Base-by-base conservation (phyloP, 2,113 vertebrate genomes). In the Corythornis cristatus region DNA sequence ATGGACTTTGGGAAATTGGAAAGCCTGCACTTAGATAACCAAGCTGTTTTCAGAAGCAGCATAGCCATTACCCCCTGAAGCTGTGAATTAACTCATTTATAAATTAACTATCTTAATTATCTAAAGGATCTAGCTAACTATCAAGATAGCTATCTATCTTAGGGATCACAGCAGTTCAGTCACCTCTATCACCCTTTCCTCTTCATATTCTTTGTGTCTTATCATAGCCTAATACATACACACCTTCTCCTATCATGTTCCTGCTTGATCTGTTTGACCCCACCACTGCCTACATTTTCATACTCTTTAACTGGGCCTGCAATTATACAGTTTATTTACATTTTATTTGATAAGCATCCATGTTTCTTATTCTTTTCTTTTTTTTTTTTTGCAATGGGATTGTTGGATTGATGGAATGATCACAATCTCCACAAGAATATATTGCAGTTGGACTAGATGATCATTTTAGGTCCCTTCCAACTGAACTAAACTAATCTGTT, bases 131-230 rank as follows among this genome's bases (percentile, higher is more conserved):
- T 37, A 37, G 37, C 37, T 37, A 37, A 10, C 37, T 37, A 37
- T 37, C 37, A 37, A 37, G 37, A 37, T 37, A 33, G 33, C 33
- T 33, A 37, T 37, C 16, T n/a, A 42, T 10, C 21, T 79, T 35
- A 2, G 11, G 68, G 13, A 22, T 23, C 73, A 87, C 78, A n/a
- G 46, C 51, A 53, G 11, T 19, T 53, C 0, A 0, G 11, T 66
- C 29, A 45, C 31, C 58, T 48, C 25, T 23, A 0, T 2, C 26
- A 26, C 15, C 13, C 40, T 57, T 77, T 65, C 22, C 40, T 71
- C 70, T 23, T 21, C 2, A 50, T 23, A 37, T 40, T 26, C 13
- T 43, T 23, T 45, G 18, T 54, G 14, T 9, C 53, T 83, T 66
- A 46, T 33, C 16, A 22, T 29, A 54, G 37, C 23, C 37, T 62